These are phyloP conservation scores for Tyto alba DNA, from an alignment of 2,113 vertebrate genomes.

Conservation along the genomic window DNA sequence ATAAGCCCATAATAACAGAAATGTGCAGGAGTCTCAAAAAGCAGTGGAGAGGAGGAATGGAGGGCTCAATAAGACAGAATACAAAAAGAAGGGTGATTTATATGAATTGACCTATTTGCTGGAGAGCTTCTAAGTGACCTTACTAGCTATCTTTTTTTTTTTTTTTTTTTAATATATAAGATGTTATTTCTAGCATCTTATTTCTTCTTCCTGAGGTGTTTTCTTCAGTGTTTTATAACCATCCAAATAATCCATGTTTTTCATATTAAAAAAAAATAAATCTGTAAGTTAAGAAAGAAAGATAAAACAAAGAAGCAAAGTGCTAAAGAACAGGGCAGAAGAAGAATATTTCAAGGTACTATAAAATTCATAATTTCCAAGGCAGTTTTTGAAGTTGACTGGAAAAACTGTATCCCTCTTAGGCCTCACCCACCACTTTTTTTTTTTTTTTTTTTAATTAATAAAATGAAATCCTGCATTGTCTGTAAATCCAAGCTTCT, in stretches of 20 bases:
- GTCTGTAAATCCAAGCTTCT: background rate
- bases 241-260: background rate
- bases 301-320: background rate
- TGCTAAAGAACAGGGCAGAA: background rate
- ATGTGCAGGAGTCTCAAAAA: background rate
- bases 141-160: background rate
- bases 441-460: background rate
- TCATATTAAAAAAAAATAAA: background rate
- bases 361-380: background rate
- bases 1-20: background rate
- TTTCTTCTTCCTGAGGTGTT: background rate
- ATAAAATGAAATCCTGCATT: background rate
- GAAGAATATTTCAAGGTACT: background rate
- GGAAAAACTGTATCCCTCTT: background rate
- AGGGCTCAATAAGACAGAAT: background rate
- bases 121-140: background rate
- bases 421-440: accelerated
- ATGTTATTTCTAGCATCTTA: background rate
- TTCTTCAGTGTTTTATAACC: background rate
- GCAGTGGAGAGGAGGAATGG: background rate
- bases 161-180: background rate
- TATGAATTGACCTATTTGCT: background rate
- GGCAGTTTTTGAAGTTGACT: background rate
- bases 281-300: background rate
- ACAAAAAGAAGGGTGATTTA: background rate